These are phyloP conservation scores for Rutpela maculata DNA, from an alignment of 2,888 invertebrate genomes.

Conservation along the genomic window DNA sequence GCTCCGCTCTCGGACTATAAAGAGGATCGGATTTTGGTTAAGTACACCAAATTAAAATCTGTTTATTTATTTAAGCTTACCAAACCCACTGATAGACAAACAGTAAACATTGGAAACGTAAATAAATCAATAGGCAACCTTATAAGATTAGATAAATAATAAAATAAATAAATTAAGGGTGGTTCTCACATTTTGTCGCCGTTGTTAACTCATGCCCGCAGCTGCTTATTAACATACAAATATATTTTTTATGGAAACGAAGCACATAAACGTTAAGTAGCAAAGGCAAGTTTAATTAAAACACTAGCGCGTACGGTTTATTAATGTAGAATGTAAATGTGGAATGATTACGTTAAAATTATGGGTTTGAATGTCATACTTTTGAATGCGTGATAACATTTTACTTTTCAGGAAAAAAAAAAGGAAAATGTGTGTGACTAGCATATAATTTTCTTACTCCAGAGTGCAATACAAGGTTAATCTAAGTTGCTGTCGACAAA, in stretches of 20 bases:
- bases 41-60: slow-evolving; percentile 1
- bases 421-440: too few species aligned
- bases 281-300: slow-evolving; percentile 2
- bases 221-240: slow-evolving; percentile 47
- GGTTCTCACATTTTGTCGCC: slow-evolving; percentile 13
- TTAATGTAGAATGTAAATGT: neutral
- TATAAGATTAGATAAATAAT: slow-evolving; percentile 22
- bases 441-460: too few species aligned
- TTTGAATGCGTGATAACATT: too few species aligned
- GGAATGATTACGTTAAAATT: neutral
- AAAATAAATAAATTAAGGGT: slow-evolving; percentile 32
- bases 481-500: too few species aligned
- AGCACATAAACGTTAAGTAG: slow-evolving; percentile 32
- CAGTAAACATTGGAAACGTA: neutral
- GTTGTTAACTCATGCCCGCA: neutral
- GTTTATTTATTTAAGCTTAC: slow-evolving; percentile 7
- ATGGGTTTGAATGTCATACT: neutral
- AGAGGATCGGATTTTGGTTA: neutral
- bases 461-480: too few species aligned
- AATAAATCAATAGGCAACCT: slow-evolving; percentile 14
- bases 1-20: too few species aligned
- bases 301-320: neutral
- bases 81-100: neutral
- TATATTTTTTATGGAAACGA: slow-evolving; percentile 51
- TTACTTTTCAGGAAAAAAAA: too few species aligned